phyloP scores from a whole-genome alignment of 2,797 vertebrate genomes.

The Alauda arvensis region DNA sequence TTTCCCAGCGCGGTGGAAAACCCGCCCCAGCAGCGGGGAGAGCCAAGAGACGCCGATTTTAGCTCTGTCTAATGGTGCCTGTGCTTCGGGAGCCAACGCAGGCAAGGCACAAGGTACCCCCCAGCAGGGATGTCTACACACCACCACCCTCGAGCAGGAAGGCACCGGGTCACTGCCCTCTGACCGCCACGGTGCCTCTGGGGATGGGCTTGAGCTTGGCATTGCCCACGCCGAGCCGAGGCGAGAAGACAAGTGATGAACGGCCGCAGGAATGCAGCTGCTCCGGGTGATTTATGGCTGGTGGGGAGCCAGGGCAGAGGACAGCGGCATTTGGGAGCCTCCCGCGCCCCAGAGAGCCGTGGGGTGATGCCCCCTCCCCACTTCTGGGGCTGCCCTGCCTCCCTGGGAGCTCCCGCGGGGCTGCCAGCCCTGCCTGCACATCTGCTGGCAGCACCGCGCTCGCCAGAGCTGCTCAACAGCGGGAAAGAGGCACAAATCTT shows the following conservation, averaged over 20 bases:
- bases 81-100: fast-evolving
- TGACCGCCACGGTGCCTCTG: fast-evolving
- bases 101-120: not conserved
- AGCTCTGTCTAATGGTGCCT: not conserved
- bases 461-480: slow-evolving; percentile 4
- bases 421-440: not conserved
- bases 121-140: not conserved
- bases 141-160: fast-evolving
- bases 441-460: not conserved
- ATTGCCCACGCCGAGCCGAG: slow-evolving; percentile 26
- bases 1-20: not conserved
- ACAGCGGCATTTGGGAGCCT: fast-evolving
- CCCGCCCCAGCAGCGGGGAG: fast-evolving
- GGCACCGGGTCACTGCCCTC: fast-evolving
- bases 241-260: slow-evolving; percentile 9
- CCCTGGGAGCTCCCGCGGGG: not conserved
- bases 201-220: slow-evolving; percentile 57
- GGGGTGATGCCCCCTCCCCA: not conserved
- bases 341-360: fast-evolving
- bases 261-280: not conserved
- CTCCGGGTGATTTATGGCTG: slow-evolving; percentile 47
- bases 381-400: not conserved
- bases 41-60: not conserved
- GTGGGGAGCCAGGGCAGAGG: not conserved
- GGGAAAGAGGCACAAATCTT: slow-evolving; percentile 46